These are phyloP conservation scores for Dolichomitus sp. DNA, from an alignment of 2,888 invertebrate species.

Conservation along the genomic window DNA sequence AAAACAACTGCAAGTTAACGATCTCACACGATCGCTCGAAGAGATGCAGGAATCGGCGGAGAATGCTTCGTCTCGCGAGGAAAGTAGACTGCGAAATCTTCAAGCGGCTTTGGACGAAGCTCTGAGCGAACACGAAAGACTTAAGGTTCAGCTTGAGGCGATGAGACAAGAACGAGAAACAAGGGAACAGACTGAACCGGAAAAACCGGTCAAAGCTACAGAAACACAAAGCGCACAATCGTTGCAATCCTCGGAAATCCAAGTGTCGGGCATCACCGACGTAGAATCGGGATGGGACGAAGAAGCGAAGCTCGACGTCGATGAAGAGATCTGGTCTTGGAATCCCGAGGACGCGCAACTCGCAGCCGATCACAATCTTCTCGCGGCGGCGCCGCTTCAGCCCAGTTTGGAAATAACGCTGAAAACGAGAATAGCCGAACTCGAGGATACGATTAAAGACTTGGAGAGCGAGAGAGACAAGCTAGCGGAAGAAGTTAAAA, in stretches of 20 bases:
- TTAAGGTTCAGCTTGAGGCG: constrained; percentile 36
- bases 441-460: constrained; percentile 88
- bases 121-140: constrained; percentile 64
- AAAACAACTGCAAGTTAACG: constrained; percentile 77
- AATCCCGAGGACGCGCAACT: constrained; percentile 87
- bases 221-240: constrained; percentile 3
- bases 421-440: constrained; percentile 87
- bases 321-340: constrained; percentile 90
- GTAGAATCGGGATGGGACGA: constrained; percentile 86
- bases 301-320: constrained; percentile 82
- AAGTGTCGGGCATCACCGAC: constrained; percentile 85
- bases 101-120: constrained; percentile 70
- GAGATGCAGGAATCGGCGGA: constrained; percentile 68
- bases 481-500: constrained; percentile 89
- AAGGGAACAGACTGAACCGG: constrained; percentile 25
- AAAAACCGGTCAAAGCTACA: background rate
- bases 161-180: constrained; percentile 9
- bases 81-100: constrained; percentile 63
- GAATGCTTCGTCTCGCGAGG: constrained; percentile 39
- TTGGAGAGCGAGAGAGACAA: constrained; percentile 88
- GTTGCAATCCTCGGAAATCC: background rate
- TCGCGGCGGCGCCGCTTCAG: constrained; percentile 62
- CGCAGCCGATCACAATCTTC: constrained; percentile 85
- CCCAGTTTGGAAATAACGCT: constrained; percentile 78
- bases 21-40: constrained; percentile 72